Evolutionary conservation across 1,140 invertebrate genomes (phyloP), one percentile per base, ranked within the genome.

Genomic region (Antheraea pernyi): DNA sequence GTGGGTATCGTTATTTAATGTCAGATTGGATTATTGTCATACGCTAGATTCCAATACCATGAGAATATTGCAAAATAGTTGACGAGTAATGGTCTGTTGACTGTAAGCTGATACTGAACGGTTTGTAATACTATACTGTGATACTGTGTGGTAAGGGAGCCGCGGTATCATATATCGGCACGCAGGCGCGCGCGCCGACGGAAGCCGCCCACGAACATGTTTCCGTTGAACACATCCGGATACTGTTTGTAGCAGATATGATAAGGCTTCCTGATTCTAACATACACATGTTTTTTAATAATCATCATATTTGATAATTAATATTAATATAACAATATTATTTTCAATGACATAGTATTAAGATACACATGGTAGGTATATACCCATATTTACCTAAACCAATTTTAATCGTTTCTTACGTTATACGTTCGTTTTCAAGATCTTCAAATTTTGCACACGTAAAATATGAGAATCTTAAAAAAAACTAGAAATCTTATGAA

Each of bases 141-240:
- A 66, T 66, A 66, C 42, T 58, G 48, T 16, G 65, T n/a, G 7
- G 60, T 22, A 30, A 61, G 22, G 19, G 60, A 61, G 19, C 74
- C 46, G 19, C 69, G 36, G 58, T 86, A 76, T 89, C 72, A 63
- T 46, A 69, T 86, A 71, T 81, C 85, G 42, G 59, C 73, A 79
- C 72, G 78, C 73, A 73, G 84, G 87, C 85, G 87, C 86, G 81
- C 79, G 85, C 85, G 85, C 78, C 80, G 76, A 75, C 81, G 86
- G 88, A 89, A 86, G 82, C 77, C 81, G 80, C 81, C 83, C 79
- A 85, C 81, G 48, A 70, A 69, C 73, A 42, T 69, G 74, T 74
- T 85, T 88, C 86, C 86, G 81, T 69, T 76, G 70, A 22, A 67
- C 19, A 59, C 64, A 65, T 71, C 67, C 71, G 72, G 75, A 72